Percentiles rank a stretch among this genome's conserved stretches.
Evolutionary conservation across 1,140 invertebrate genomes (phyloP).

Genomic region (Limonius californicus): DNA sequence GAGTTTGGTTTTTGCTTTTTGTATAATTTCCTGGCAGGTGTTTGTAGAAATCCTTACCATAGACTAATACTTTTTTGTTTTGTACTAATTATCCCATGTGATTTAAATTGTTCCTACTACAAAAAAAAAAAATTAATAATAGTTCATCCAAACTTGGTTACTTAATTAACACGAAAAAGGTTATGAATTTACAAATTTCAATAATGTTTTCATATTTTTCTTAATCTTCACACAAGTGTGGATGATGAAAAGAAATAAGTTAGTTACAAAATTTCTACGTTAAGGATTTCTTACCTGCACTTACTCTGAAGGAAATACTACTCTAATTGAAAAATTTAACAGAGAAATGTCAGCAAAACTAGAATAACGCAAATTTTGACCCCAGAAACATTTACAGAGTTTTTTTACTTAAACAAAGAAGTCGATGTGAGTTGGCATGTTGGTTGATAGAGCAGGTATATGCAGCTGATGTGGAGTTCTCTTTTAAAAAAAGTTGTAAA

Average conservation of each 20-base stretch:
- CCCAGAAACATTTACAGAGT: neutral
- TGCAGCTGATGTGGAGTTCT: slow-evolving; percentile 16
- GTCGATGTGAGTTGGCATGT: slow-evolving; percentile 14
- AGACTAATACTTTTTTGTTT: too few species aligned
- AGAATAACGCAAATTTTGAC: neutral
- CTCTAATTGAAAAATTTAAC: neutral
- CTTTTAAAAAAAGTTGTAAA: slow-evolving; percentile 28
- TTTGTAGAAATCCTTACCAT: too few species aligned
- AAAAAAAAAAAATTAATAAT: too few species aligned
- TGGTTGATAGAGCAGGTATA: slow-evolving; percentile 18
- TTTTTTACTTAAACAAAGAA: neutral
- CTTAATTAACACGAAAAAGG: too few species aligned
- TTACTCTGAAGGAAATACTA: neutral
- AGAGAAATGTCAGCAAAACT: neutral
- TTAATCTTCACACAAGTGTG: neutral
- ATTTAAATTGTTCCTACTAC: too few species aligned
- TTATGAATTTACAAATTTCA: too few species aligned
- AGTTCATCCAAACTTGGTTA: too few species aligned
- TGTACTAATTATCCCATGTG: too few species aligned
- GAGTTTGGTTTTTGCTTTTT: too few species aligned
- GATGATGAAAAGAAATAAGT: neutral
- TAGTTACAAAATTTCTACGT: neutral
- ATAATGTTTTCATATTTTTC: too few species aligned
- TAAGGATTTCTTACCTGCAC: neutral
- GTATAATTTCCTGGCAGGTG: too few species aligned